Conservation (phyloP, 2,888 invertebrate genomes). For the Drosophila testacea region DNA sequence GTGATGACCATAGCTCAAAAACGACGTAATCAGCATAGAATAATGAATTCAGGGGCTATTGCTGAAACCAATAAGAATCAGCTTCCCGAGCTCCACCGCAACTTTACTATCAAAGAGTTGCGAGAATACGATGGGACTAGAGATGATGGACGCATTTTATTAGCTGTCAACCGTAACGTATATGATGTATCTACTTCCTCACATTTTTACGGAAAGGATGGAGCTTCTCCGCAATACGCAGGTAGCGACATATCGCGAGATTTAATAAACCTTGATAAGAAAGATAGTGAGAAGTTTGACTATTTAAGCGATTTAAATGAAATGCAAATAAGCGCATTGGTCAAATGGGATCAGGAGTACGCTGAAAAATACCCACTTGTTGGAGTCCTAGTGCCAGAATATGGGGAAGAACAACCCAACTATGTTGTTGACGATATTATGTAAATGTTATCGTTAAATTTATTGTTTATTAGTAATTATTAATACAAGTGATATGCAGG, state of each 20-base stretch:
- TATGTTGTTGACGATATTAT: constrained; percentile 3
- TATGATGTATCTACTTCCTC: constrained; percentile 55
- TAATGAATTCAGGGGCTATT: neutral
- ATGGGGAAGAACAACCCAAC: constrained; percentile 1
- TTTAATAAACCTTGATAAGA: constrained; percentile 40
- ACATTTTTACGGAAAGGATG: constrained; percentile 53
- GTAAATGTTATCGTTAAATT: constrained; percentile 15
- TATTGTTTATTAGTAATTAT: constrained; percentile 2
- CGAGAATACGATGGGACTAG: constrained; percentile 47
- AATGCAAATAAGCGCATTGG: constrained; percentile 28
- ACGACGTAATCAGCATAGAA: constrained; percentile 10
- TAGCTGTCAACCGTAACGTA: constrained; percentile 56
- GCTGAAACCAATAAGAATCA: neutral
- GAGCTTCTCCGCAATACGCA: constrained; percentile 56
- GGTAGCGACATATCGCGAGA: constrained; percentile 57
- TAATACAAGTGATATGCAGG: too few relatives aligned
- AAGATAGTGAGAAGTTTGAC: constrained; percentile 31
- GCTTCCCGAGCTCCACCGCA: constrained; percentile 25
- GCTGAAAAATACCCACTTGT: constrained; percentile 45
- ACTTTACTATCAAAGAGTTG: constrained; percentile 54
- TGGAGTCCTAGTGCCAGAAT: constrained; percentile 21
- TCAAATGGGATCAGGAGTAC: constrained; percentile 53
- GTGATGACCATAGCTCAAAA: constrained; percentile 32
- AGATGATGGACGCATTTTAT: constrained; percentile 54
- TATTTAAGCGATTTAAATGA: constrained; percentile 42